Evolutionary conservation across 2,888 invertebrate genomes (phyloP).

Genomic region (Ophioninae sp.): DNA sequence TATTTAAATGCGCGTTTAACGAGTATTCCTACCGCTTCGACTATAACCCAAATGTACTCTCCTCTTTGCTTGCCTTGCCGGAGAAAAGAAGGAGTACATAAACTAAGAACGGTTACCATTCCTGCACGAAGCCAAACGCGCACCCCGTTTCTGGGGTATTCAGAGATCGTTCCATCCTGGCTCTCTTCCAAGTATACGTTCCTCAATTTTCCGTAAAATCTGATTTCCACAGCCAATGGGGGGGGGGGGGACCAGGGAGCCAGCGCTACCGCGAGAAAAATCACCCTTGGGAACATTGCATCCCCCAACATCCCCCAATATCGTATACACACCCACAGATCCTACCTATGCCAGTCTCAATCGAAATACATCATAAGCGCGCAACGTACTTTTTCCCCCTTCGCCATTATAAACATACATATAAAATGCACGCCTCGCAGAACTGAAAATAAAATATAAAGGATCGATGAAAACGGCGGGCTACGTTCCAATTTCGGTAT

Average conservation of each 20-base stretch:
- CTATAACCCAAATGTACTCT: background rate
- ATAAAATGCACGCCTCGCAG: background rate
- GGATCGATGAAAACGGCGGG: background rate
- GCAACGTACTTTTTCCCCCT: slow-evolving; percentile 16
- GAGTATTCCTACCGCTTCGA: background rate
- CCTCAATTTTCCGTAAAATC: slow-evolving; percentile 69
- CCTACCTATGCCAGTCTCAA: background rate
- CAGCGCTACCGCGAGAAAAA: slow-evolving; percentile 14
- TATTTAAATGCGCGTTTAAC: slow-evolving; percentile 2
- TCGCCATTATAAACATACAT: background rate
- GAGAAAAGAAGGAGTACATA: slow-evolving; percentile 19
- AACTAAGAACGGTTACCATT: slow-evolving; percentile 22
- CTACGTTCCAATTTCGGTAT: background rate
- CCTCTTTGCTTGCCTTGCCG: slow-evolving; percentile 10
- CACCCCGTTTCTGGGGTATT: slow-evolving; percentile 9
- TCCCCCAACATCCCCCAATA: background rate
- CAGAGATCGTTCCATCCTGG: slow-evolving; percentile 53
- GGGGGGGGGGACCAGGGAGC: slow-evolving; percentile 2
- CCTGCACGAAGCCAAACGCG: slow-evolving; percentile 7
- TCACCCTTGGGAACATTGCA: slow-evolving; percentile 31
- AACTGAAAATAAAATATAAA: slow-evolving; percentile 14
- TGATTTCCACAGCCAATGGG: slow-evolving; percentile 58
- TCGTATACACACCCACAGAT: background rate
- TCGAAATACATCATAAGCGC: slow-evolving; percentile 6
- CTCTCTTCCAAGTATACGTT: slow-evolving; percentile 65